Base-by-base conservation (phyloP, 2,113 vertebrate species). In the Burhinus bistriatus region DNA sequence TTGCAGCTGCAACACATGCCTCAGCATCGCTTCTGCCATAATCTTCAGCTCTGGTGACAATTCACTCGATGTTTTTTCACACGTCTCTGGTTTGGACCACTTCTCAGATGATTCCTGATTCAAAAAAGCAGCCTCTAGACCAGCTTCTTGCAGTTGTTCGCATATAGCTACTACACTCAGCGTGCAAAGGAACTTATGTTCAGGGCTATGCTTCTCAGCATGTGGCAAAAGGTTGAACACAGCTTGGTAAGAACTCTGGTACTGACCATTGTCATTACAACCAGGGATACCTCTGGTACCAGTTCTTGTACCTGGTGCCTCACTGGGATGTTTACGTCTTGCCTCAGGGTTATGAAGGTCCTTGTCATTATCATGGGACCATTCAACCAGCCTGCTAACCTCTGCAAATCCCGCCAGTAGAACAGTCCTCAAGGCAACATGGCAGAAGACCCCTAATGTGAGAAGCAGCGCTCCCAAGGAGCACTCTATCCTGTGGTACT, bases 1-100 rank as follows among this genome's bases (percentile, higher is more conserved):
- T 15, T 98, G 98, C 21, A 99, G 98, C 96, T 99, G 99, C 80
- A 99, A 90, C 92, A 99, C 7, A 44, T 99, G 99, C 64, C 98
- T 99, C 93, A 99, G 97, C 97, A 98, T 98, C 5, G 98, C 98
- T 95, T 98, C 98, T 97, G 99, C 99, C 96, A 99, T 86, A 40
- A 97, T 47, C 89, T 92, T 97, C 92, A 97, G 82, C 87, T 98
- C 98, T 14, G 96, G 80, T 81, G 81, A 94, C 93, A 94, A 83
- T 3, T 66, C 90, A 38, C 32, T 64, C 1, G 51, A 52, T 15
- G 10, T 20, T 44, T 89, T 49, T 58, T 59, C 64, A 73, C 12
- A 22, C 2, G 22, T 16, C 51, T 76, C 51, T 4, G 12, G 32
- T 47, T 42, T 58, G 40, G 57, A 51, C 5, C 17, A 16, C 26